A percentile compares a stretch with the other conserved stretches of the same genome.
These are phyloP conservation scores for Melanerpes aurifrons DNA, from an alignment of 2,113 vertebrate species.

Conservation along the genomic window DNA sequence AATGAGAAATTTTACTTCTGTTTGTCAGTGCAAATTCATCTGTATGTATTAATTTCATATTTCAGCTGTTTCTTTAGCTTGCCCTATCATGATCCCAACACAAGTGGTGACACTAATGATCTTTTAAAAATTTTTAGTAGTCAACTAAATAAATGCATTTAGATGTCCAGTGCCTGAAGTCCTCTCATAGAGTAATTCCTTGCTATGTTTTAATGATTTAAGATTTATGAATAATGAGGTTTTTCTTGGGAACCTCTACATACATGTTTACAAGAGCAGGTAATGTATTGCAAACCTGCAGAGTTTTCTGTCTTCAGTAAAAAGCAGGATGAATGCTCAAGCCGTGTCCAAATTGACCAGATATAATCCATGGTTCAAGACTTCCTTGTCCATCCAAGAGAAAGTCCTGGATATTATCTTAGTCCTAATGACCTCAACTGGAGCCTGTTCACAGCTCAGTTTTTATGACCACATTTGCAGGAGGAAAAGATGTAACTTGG, in stretches of 20 bases:
- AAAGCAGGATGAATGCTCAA: not conserved
- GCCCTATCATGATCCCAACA: not conserved
- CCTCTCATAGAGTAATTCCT: not conserved
- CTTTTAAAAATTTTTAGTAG: not conserved
- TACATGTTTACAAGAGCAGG: not conserved
- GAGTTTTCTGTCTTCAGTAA: constrained; percentile 28
- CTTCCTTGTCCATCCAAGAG: not conserved
- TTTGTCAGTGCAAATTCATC: not conserved
- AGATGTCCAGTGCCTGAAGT: not conserved
- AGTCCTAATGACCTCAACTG: not conserved
- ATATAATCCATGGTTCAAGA: not conserved
- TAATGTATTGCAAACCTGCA: constrained; percentile 31
- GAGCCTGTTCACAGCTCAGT: not conserved
- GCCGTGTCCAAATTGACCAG: accelerated
- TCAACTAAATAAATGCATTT: not conserved
- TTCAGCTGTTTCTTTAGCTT: not conserved
- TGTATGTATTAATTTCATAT: not conserved
- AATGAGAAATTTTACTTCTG: not conserved
- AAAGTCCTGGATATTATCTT: not conserved
- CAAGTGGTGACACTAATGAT: not conserved
- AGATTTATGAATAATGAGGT: not conserved
- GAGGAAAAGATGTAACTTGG: not conserved
- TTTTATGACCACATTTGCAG: not conserved
- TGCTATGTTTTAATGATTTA: not conserved
- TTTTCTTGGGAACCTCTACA: not conserved